Percentiles rank a stretch among this genome's conserved stretches.
Evolutionary conservation across 2,113 vertebrate species (phyloP).

Genomic region (Ceratotherium simum): DNA sequence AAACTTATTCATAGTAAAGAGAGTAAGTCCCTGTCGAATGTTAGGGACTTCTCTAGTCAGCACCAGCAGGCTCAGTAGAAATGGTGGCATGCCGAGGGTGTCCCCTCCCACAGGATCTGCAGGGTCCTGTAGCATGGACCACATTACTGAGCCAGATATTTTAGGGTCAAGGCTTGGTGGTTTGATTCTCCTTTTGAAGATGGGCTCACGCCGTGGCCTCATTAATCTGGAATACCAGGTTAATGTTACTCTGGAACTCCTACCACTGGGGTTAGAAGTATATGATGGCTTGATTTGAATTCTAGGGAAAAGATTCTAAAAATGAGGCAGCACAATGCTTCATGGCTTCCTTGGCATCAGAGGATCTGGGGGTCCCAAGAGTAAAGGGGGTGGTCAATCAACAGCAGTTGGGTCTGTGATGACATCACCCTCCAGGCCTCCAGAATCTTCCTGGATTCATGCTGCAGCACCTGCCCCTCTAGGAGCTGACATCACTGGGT

Average conservation of each 20-base stretch:
- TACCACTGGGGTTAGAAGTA: not conserved
- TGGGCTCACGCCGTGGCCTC: not conserved
- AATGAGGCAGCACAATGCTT: not conserved
- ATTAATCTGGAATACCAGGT: not conserved
- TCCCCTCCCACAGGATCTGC: no score
- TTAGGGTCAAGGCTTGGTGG: not conserved
- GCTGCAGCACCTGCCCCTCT: accelerated
- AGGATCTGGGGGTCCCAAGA: not conserved
- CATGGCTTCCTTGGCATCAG: not conserved
- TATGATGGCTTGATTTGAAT: not conserved
- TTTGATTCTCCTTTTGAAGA: not conserved
- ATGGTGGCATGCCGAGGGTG: not conserved
- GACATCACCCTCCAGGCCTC: not conserved
- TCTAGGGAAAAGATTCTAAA: not conserved
- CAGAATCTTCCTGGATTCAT: not conserved
- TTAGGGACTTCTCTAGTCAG: no score
- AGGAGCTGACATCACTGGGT: not conserved
- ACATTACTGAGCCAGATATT: not conserved
- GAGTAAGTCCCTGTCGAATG: not conserved
- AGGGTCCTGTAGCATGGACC: not conserved
- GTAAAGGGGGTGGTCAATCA: not conserved
- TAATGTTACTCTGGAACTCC: not conserved
- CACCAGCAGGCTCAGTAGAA: not conserved
- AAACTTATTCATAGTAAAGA: not conserved
- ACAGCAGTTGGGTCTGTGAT: not conserved